These are phyloP conservation scores for Catamblyrhynchus diadema DNA, from an alignment of 2,797 vertebrate species.

Conservation along the genomic window DNA sequence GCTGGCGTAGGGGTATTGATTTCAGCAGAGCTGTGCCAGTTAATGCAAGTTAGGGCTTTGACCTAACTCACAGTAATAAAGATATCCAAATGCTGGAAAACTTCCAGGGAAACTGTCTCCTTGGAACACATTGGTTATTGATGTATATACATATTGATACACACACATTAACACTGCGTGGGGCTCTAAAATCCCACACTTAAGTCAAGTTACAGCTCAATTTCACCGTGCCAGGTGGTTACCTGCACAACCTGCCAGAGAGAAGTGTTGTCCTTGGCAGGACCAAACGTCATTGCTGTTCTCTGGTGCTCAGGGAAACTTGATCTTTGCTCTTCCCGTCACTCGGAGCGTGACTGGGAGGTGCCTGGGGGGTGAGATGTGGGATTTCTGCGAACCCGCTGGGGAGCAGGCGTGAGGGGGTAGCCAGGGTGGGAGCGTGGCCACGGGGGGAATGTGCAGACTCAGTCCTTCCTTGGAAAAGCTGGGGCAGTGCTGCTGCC, in stretches of 20 bases:
- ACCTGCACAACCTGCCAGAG: background rate
- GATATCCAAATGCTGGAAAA: slow-evolving; percentile 27
- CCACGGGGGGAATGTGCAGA: background rate
- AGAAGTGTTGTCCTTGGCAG: background rate
- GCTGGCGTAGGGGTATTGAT: background rate
- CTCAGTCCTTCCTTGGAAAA: background rate
- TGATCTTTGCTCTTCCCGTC: background rate
- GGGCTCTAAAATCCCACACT: background rate
- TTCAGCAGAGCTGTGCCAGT: slow-evolving; percentile 26
- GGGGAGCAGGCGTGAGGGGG: background rate
- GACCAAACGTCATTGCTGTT: background rate
- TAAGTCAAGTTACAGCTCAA: background rate
- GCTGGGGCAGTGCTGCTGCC: background rate
- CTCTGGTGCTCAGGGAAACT: background rate
- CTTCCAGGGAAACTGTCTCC: background rate
- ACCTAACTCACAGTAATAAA: background rate
- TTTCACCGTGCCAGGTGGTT: background rate
- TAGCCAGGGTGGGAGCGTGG: fast-evolving
- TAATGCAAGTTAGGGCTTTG: slow-evolving; percentile 1
- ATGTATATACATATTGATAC: background rate
- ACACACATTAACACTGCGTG: fast-evolving
- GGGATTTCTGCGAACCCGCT: background rate
- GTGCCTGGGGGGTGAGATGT: fast-evolving
- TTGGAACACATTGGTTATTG: background rate
- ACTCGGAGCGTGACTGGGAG: background rate